Conservation (phyloP, 2,888 invertebrate species). For the Euzophera pinguis region DNA sequence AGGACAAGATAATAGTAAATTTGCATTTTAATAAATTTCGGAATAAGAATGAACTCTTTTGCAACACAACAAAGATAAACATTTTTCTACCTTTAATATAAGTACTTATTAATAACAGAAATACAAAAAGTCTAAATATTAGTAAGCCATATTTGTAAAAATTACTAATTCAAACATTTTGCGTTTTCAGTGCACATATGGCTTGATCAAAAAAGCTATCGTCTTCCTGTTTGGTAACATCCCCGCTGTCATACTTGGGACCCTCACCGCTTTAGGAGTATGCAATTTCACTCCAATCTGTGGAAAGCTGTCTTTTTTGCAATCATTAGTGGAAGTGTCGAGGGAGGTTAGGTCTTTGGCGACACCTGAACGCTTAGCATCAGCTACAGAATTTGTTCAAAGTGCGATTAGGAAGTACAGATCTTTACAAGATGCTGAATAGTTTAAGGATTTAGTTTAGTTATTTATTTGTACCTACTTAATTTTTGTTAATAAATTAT, state of each 20-base stretch:
- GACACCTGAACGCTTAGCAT: constrained; percentile 72
- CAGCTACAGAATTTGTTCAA: constrained; percentile 69
- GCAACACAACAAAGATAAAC: too few species aligned
- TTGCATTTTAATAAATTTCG: too few species aligned
- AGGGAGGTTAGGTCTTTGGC: constrained; percentile 63
- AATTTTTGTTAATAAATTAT: background rate
- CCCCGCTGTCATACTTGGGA: constrained; percentile 32
- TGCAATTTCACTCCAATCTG: constrained; percentile 80
- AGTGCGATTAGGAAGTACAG: constrained; percentile 75
- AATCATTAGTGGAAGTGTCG: constrained; percentile 33
- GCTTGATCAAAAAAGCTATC: constrained; percentile 25
- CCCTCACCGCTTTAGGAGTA: constrained; percentile 63
- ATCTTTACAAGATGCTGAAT: constrained; percentile 20
- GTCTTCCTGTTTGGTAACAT: constrained; percentile 27
- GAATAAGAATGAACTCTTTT: too few species aligned
- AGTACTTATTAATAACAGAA: too few species aligned
- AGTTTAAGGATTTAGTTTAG: background rate
- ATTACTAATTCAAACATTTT: too few species aligned
- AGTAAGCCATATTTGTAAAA: too few species aligned
- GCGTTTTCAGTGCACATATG: constrained; percentile 27
- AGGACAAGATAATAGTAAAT: too few species aligned
- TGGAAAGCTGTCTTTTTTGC: constrained; percentile 58
- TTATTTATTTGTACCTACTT: constrained; percentile 8
- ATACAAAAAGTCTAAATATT: too few species aligned
- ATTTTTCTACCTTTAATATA: too few species aligned